Conservation (phyloP, 92 coral and sea anemone genomes). For the Hydrozoanthus gracilis region DNA sequence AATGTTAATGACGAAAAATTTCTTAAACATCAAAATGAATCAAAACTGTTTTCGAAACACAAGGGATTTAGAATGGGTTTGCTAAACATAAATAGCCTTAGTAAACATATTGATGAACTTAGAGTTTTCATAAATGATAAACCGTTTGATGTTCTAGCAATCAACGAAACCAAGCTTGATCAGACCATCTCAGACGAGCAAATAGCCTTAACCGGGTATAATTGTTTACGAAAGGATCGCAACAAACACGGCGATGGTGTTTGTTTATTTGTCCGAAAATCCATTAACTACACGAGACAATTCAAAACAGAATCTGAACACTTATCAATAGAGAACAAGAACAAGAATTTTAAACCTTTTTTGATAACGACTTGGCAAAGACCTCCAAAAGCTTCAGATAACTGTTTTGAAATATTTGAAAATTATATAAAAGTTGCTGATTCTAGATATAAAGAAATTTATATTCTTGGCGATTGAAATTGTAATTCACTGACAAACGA, state of each 20-base stretch:
- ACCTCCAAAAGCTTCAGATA: constrained; percentile 45
- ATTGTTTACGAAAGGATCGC: constrained; percentile 39
- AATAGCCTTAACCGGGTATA: constrained; percentile 36
- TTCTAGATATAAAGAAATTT: constrained; percentile 2
- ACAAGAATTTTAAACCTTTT: constrained; percentile 37
- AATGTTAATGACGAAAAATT: constrained; percentile 1
- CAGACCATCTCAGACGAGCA: constrained; percentile 20
- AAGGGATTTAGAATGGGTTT: constrained; percentile 56
- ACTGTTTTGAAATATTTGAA: constrained; percentile 50
- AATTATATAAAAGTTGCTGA: constrained; percentile 26
- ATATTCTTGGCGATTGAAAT: constrained; percentile 62
- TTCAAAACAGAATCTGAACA: constrained; percentile 15
- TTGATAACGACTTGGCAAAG: constrained; percentile 58
- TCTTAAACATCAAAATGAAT: not conserved
- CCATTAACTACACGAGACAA: constrained; percentile 46
- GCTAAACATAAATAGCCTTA: constrained; percentile 53
- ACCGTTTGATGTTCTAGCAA: constrained; percentile 53
- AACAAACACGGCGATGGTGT: constrained; percentile 53
- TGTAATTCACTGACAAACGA: constrained; percentile 22
- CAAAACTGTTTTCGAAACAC: constrained; percentile 4
- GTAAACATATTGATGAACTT: constrained; percentile 52
- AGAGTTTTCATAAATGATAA: constrained; percentile 7
- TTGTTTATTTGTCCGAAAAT: constrained; percentile 49
- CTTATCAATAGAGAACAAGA: constrained; percentile 49
- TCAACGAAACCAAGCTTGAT: constrained; percentile 60